phyloP scores from a whole-genome alignment of 2,888 invertebrate genomes.

The Eurytoma californica region DNA sequence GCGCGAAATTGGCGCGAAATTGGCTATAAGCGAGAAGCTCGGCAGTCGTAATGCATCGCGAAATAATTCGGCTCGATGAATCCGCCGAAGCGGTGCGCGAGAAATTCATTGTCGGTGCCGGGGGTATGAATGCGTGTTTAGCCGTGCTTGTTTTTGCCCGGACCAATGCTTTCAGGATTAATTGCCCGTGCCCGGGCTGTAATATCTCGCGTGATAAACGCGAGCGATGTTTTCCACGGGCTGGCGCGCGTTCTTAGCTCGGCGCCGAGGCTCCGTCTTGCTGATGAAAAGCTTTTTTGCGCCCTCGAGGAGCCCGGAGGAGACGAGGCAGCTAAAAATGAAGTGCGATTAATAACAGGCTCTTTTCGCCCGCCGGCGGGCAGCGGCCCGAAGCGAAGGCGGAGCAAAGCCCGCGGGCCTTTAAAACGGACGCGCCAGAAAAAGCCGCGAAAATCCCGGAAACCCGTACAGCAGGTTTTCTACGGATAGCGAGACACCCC shows the following conservation, averaged over 20 bases:
- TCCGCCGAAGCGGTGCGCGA: no score
- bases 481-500: neutral
- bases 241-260: slow-evolving; percentile 12
- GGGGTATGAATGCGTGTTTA: neutral
- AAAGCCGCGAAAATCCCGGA: slow-evolving; percentile 12
- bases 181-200: slow-evolving; percentile 31
- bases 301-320: slow-evolving; percentile 6
- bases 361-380: neutral
- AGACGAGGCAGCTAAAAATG: slow-evolving; percentile 48
- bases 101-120: no score
- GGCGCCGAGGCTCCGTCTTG: slow-evolving; percentile 41
- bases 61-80: no score
- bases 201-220: slow-evolving; percentile 43
- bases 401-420: neutral
- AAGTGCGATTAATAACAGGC: slow-evolving; percentile 53
- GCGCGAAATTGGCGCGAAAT: no score
- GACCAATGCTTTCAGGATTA: slow-evolving; percentile 34
- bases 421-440: neutral
- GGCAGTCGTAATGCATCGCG: no score
- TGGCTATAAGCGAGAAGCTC: no score
- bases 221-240: slow-evolving; percentile 22
- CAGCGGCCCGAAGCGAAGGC: no score
- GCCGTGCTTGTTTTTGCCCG: neutral
- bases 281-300: slow-evolving; percentile 52
- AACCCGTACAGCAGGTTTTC: neutral